Evolutionary conservation across 2,797 vertebrate genomes (phyloP).

Genomic region (Enteromius trimaculatus): DNA sequence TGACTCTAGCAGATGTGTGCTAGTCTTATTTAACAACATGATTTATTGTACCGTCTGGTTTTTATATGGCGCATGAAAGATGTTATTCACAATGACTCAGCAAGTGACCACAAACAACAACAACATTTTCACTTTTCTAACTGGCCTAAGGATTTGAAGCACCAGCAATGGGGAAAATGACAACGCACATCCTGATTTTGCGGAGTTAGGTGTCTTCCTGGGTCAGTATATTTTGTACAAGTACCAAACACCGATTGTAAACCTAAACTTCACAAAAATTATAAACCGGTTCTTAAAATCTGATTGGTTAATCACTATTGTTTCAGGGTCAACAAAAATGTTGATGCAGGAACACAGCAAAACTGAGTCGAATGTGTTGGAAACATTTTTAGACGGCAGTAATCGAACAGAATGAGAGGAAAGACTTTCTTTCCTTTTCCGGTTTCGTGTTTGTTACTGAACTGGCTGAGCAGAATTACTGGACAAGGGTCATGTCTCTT

Average conservation of each 20-base stretch:
- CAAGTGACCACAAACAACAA: slow-evolving; percentile 41
- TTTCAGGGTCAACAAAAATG: too few species aligned
- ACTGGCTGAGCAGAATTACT: neutral
- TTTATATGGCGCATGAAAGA: slow-evolving; percentile 23
- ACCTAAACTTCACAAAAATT: too few species aligned
- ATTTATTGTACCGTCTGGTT: slow-evolving; percentile 36
- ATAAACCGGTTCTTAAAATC: too few species aligned
- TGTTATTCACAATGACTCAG: slow-evolving; percentile 32
- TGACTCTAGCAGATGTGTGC: slow-evolving; percentile 35
- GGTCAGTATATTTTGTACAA: too few species aligned
- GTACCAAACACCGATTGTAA: too few species aligned
- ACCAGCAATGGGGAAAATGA: neutral
- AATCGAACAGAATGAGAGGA: neutral
- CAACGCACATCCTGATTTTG: too few species aligned
- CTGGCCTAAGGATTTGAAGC: slow-evolving; percentile 39
- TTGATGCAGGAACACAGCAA: neutral
- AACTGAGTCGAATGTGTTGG: neutral
- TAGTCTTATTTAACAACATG: slow-evolving; percentile 45
- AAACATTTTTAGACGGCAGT: neutral
- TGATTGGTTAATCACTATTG: too few species aligned
- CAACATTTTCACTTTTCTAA: slow-evolving; percentile 38
- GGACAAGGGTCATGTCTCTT: slow-evolving; percentile 1
- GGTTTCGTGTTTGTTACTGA: slow-evolving; percentile 1
- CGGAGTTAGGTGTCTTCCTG: too few species aligned
- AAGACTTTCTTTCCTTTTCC: neutral